Evolutionary conservation across 1,140 invertebrate genomes (phyloP), one percentile per base, ranked within the genome.

Genomic region (Diorhabda carinulata): DNA sequence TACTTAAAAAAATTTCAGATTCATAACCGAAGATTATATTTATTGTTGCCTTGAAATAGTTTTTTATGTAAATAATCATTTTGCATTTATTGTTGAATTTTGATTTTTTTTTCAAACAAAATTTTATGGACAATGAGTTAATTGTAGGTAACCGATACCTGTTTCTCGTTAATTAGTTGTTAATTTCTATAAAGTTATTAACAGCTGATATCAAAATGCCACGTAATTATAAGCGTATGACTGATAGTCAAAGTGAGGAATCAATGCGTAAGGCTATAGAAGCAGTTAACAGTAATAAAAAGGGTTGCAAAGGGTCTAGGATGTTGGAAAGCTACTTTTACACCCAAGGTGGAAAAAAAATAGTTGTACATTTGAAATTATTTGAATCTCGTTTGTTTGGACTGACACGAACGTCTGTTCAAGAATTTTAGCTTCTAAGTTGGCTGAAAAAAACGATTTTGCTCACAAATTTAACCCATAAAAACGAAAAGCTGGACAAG

Each of bases 401-500:
- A 42, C 8, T 61, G 42, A 61, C 60, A 9, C 60, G 63, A 47
- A 47, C 44, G 42, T 4, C n/a, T 7, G 61, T 63, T 7, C 8
- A 45, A 63, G 43, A 63, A 63, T 41, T n/a, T n/a, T 63, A n/a
- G n/a, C 45, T 44, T 63, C n/a, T 47, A 7, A 64, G 52, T 47
- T 45, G 45, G 59, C 59, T 10, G 67, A 56, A 9, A 68, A 56
- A 62, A 68, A 68, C 42, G 60, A 60, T 8, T 61, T 62, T 52
- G 3, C 59, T 40, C 60, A 63, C 41, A 44, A 40, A 40, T 68
- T 52, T 42, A 63, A 68, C 40, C 3, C 5, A 9, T 2, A 69
- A 43, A 69, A 69, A 40, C 64, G 73, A 71, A 66, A 43, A 44
- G 60, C 60, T 42, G 10, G 6, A 5, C 45, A 52, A 52, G 45